phyloP scores from a whole-genome alignment of 2,888 invertebrate genomes.

The Caenorhabditis auriculariae region DNA sequence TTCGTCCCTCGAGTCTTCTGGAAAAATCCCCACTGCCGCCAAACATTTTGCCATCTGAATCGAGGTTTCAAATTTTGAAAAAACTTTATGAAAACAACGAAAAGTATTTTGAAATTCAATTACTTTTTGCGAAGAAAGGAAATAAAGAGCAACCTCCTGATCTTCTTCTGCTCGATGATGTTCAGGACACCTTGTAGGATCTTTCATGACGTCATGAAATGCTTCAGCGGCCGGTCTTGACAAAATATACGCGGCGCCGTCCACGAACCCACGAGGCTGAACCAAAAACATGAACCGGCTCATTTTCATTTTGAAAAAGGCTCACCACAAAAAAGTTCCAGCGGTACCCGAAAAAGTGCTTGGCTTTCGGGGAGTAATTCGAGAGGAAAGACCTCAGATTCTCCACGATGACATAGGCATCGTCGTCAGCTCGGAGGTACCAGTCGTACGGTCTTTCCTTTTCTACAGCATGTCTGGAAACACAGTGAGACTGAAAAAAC shows the following conservation, averaged over 20 bases:
- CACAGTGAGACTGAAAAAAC: not conserved
- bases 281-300: not conserved
- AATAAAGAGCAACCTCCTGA: conserved; percentile 38
- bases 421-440: conserved; percentile 56
- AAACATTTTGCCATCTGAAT: conserved; percentile 45
- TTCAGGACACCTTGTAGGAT: conserved; percentile 46
- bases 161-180: conserved; percentile 56
- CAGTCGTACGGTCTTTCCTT: conserved; percentile 52
- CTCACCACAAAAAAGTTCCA: conserved; percentile 51
- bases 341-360: conserved; percentile 44
- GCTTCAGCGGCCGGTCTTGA: conserved; percentile 32
- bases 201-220: conserved; percentile 39
- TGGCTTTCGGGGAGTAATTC: conserved; percentile 30
- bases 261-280: conserved; percentile 45
- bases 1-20: conserved; percentile 44
- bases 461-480: conserved; percentile 34
- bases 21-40: conserved; percentile 42
- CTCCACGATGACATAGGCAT: conserved; percentile 50
- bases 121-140: not conserved
- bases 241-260: conserved; percentile 49
- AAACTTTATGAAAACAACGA: too few relatives aligned
- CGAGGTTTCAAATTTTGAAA: not conserved
- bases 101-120: not conserved
- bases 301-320: conserved; percentile 1
- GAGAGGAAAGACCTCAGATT: conserved; percentile 43